Evolutionary conservation across 2,113 vertebrate genomes (phyloP).

Genomic region (Gasterosteus aculeatus): DNA sequence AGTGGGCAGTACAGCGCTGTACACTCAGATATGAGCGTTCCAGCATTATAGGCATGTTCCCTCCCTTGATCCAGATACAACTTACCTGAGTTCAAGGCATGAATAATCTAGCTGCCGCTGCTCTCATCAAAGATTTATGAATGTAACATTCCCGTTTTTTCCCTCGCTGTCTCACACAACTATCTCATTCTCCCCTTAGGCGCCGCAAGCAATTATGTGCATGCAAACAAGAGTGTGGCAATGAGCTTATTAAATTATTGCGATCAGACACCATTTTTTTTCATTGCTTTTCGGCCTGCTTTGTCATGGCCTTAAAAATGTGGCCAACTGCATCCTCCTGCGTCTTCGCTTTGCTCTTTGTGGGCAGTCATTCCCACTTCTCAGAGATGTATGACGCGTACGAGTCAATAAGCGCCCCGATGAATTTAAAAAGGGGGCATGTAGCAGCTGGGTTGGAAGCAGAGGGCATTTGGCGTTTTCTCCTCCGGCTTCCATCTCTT

Average conservation of each 20-base stretch:
- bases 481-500: constrained; percentile 7
- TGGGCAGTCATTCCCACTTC: constrained; percentile 22
- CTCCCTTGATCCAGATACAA: constrained; percentile 22
- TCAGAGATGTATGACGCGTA: constrained; percentile 27
- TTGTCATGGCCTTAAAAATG: constrained; percentile 13
- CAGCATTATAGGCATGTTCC: not conserved
- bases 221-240: not conserved
- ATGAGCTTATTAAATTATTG: constrained; percentile 9
- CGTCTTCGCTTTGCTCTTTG: constrained; percentile 23
- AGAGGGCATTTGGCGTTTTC: constrained; percentile 33
- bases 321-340: constrained; percentile 25
- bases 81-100: constrained; percentile 24
- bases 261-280: constrained; percentile 13
- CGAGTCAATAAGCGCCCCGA: constrained; percentile 10
- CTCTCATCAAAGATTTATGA: constrained; percentile 21
- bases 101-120: constrained; percentile 22
- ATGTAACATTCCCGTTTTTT: constrained; percentile 15
- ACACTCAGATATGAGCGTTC: not conserved
- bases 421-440: constrained; percentile 13
- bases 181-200: constrained; percentile 9
- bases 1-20: too few relatives aligned
- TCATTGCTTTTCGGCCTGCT: not conserved
- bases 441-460: constrained; percentile 10
- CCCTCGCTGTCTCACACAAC: not conserved
- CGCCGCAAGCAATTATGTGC: not conserved